Base-by-base conservation (phyloP, 2,113 vertebrate species). In the Ophthalmolycus amberensis region DNA sequence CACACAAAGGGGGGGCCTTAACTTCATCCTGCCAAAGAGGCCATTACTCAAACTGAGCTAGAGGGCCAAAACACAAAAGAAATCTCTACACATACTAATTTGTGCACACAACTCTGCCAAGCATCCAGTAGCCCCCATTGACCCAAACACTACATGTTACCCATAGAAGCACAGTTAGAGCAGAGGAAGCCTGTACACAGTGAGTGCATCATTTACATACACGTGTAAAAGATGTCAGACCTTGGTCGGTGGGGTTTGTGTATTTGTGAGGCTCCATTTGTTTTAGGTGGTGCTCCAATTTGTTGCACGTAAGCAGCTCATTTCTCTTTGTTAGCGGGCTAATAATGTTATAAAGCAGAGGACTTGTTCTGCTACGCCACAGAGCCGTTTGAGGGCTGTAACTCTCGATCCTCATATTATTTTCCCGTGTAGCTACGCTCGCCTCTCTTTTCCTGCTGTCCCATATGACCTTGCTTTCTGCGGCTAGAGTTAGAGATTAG, bases 281-380 rank as follows among this genome's bases (percentile, higher is more conserved):
- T 85, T 91, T 89, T 60, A 75, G 86, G 86, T 75, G 76, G 46
- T 58, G 84, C 79, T 86, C 75, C 89, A 93, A 93, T 92, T 92
- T 89, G 84, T 84, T 58, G 37, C 71, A 62, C 9, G 37, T 82
- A 84, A 90, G 77, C 85, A 86, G 79, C 85, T 90, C 59, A 85
- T 88, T 92, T 82, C 77, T 94, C 92, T 90, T 83, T 74, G 86
- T 90, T 90, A 88, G 85, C 27, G 0, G 10, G 18, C 34, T 91
- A 85, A 85, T 69, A 60, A 64, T 27, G 60, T 81, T 83, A 79
- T 29, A 82, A 82, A 80, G 86, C 76, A 66, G 76, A 85, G 48
- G 63, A 80, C 69, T 85, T 65, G 66, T 82, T 87, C 85, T 86
- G 22, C 62, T 25, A n/a, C 46, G 68, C 58, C 37, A 16, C 29